Percentiles rank a stretch among this genome's conserved stretches.
phyloP scores from a whole-genome alignment of 2,888 invertebrate genomes.

The Aromia moschata region DNA sequence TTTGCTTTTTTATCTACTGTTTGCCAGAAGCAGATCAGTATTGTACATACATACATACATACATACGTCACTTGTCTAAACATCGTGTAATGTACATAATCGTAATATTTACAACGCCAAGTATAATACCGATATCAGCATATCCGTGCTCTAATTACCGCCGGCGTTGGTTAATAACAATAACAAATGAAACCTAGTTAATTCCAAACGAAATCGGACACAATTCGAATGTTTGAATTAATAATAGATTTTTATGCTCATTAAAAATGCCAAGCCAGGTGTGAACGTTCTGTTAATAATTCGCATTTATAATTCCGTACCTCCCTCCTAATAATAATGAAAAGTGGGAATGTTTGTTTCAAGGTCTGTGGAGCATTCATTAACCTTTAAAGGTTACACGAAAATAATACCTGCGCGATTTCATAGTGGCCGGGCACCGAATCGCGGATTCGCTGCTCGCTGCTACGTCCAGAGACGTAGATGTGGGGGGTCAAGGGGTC shows the following conservation, averaged over 20 bases:
- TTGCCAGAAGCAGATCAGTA: too few relatives aligned
- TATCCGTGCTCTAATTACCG: constrained; percentile 21
- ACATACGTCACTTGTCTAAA: too few relatives aligned
- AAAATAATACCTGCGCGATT: constrained; percentile 21
- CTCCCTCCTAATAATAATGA: constrained; percentile 45
- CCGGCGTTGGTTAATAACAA: too few relatives aligned
- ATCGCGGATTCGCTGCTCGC: constrained; percentile 2
- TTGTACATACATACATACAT: too few relatives aligned
- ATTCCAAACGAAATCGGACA: constrained; percentile 12
- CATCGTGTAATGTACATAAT: too few relatives aligned
- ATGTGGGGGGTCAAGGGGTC: too few relatives aligned
- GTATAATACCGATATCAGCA: background rate
- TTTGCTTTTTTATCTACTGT: too few relatives aligned
- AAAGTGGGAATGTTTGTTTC: constrained; percentile 50
- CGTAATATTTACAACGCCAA: too few relatives aligned
- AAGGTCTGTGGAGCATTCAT: constrained; percentile 61
- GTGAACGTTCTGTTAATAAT: constrained; percentile 57
- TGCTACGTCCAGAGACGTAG: constrained; percentile 13
- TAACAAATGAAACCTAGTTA: constrained; percentile 22
- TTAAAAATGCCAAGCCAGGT: constrained; percentile 47
- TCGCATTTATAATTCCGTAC: constrained; percentile 53
- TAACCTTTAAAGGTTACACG: constrained; percentile 61
- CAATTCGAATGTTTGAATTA: constrained; percentile 31
- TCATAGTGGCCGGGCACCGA: constrained; percentile 11
- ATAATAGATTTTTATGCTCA: constrained; percentile 32